These are phyloP conservation scores for Siderastrea radians DNA, from an alignment of 92 coral and sea anemone species.

Conservation along the genomic window DNA sequence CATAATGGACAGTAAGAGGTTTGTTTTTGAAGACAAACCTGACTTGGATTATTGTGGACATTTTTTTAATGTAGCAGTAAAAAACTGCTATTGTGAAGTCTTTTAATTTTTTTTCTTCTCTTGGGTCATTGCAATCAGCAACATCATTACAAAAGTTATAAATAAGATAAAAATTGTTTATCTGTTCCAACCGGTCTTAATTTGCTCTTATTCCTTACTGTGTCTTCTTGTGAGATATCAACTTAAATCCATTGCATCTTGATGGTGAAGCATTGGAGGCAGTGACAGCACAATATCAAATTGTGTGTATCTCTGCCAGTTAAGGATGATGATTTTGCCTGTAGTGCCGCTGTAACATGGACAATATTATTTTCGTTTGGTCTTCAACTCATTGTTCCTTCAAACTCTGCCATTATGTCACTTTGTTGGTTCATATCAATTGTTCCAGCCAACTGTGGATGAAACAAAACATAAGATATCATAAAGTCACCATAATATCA, in stretches of 20 bases:
- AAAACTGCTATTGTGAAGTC: not conserved
- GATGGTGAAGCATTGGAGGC: not conserved
- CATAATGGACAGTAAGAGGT: not conserved
- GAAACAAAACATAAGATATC: not conserved
- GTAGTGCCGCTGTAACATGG: not conserved
- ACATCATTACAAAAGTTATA: slow-evolving; percentile 59
- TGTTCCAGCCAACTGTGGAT: slow-evolving; percentile 90
- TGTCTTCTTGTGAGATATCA: not conserved
- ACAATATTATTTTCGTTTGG: not conserved
- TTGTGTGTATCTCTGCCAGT: not conserved
- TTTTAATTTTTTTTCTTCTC: not conserved
- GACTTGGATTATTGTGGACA: not conserved
- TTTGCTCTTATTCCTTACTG: not conserved
- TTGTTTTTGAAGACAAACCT: not conserved
- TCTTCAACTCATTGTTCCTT: slow-evolving; percentile 64
- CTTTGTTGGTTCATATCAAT: slow-evolving; percentile 99
- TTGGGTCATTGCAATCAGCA: slow-evolving; percentile 32
- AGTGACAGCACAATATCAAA: too few species aligned
- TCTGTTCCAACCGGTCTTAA: not conserved
- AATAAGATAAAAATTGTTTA: slow-evolving; percentile 43
- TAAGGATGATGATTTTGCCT: not conserved
- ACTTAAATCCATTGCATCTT: slow-evolving; percentile 3
- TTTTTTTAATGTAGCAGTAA: not conserved
- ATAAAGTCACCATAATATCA: too few species aligned
- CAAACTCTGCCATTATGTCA: slow-evolving; percentile 99